Base-by-base conservation (phyloP, 2,888 invertebrate species). In the Tribolium freemani region DNA sequence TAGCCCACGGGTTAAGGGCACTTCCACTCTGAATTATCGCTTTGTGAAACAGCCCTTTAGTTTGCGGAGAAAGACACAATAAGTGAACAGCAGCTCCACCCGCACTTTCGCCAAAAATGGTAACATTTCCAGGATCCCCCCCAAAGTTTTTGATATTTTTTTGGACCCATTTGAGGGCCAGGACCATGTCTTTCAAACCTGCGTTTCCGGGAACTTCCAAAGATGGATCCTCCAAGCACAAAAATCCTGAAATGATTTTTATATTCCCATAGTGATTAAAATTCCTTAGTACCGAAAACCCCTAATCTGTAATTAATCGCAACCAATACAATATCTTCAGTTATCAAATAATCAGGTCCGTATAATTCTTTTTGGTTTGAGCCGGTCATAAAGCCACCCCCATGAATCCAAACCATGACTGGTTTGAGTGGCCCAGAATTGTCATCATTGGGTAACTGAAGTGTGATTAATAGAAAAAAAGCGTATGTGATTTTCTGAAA, bases 41-140 rank as follows among this genome's bases (percentile, higher is more conserved):
- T 70, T 83, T 83, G 48, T 84, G 83, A 71, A 84, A 84, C n/a
- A 84, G 74, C 30, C 66, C 85, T 78, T 85, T 86, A 0, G 88
- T 83, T 73, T 87, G 84, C 21, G 88, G 87, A 0, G 88, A 88
- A 3, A 89, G 76, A 75, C 87, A 85, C 78, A 88, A 83, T 74
- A 86, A 89, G 74, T 89, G 88, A 0, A 87, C 85, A 1, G 88
- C 87, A 31, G 87, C 87, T 8, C 83, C 87, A 0, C 89, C 89
- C 1, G 89, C 89, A 75, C 89, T 89, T 79, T 89, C 88, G 1
- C 89, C 89, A 78, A 89, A 88, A 8, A 89, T 84, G 0, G 89
- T 89, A 1, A 89, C 88, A 71, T 89, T 89, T 4, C 87, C 79
- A 0, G 87, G 84, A 81, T 89, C 87, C 0, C 89, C 89, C 38